Conservation (phyloP, 2,888 invertebrate species). For the Drosophila incognita region DNA sequence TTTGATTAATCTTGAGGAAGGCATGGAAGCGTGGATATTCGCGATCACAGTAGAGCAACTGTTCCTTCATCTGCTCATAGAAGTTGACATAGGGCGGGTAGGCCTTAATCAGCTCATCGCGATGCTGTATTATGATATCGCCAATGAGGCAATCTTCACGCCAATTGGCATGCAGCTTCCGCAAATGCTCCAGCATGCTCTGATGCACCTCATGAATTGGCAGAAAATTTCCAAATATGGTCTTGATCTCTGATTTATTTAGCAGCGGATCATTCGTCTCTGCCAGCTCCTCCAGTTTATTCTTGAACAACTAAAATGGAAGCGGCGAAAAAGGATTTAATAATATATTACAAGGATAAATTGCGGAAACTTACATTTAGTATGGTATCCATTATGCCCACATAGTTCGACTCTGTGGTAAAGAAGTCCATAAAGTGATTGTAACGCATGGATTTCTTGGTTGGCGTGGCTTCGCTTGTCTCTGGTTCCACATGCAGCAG, state of each 20-base stretch:
- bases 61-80: conserved; percentile 98
- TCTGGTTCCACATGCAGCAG: conserved; percentile 78
- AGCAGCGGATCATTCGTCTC: conserved; percentile 91
- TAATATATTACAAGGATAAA: not conserved
- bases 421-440: conserved; percentile 91
- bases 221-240: conserved; percentile 97
- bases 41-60: conserved; percentile 95
- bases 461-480: conserved; percentile 77
- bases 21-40: conserved; percentile 98
- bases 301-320: conserved; percentile 93
- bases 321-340: conserved; percentile 19
- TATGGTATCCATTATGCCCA: conserved; percentile 96
- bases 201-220: conserved; percentile 97
- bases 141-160: conserved; percentile 95
- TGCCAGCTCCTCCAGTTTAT: conserved; percentile 94
- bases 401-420: conserved; percentile 99
- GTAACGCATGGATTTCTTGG: conserved; percentile 85
- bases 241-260: conserved; percentile 95
- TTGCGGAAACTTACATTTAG: conserved; percentile 89
- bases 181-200: conserved; percentile 88
- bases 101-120: conserved; percentile 94
- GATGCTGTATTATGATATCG: conserved; percentile 94
- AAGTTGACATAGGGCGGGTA: conserved; percentile 99
- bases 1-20: conserved; percentile 97
- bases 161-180: conserved; percentile 88